Conservation (phyloP, 2,888 invertebrate genomes). For the Andrena bucephala region DNA sequence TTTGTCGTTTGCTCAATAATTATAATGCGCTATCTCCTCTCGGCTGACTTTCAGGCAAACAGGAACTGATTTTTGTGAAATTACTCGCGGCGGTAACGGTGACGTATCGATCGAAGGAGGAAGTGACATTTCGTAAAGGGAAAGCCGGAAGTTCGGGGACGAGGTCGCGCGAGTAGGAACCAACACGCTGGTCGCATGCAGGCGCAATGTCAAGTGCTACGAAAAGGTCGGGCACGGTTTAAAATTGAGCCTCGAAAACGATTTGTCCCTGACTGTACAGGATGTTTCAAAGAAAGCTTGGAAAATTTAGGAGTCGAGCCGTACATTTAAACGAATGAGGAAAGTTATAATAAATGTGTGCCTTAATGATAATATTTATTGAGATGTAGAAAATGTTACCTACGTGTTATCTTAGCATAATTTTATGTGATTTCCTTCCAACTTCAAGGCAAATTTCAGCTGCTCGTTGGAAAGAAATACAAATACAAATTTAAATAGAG, state of each 20-base stretch:
- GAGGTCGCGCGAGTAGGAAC: constrained; percentile 62
- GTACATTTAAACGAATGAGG: too few relatives aligned
- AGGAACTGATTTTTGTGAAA: constrained; percentile 64
- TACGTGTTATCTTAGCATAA: too few relatives aligned
- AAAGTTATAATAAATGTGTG: too few relatives aligned
- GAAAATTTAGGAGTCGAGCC: too few relatives aligned
- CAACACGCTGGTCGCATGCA: constrained; percentile 40
- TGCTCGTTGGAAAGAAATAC: too few relatives aligned
- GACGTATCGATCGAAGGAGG: constrained; percentile 64
- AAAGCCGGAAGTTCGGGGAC: constrained; percentile 76
- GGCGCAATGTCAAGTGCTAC: constrained; percentile 61
- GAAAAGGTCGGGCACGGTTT: constrained; percentile 44
- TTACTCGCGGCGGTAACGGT: constrained; percentile 36
- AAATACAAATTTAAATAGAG: too few relatives aligned
- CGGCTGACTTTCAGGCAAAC: constrained; percentile 19
- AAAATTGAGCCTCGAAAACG: background rate
- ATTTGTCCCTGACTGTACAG: background rate
- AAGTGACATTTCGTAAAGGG: constrained; percentile 75
- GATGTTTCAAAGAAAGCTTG: background rate
- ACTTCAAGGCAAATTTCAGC: too few relatives aligned
- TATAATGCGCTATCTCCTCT: constrained; percentile 17
- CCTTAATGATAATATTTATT: too few relatives aligned
- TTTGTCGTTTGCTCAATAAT: constrained; percentile 9
- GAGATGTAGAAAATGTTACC: too few relatives aligned
- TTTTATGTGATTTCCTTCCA: too few relatives aligned